Base-by-base conservation (phyloP, 2,888 invertebrate genomes). In the Alcis repandata region DNA sequence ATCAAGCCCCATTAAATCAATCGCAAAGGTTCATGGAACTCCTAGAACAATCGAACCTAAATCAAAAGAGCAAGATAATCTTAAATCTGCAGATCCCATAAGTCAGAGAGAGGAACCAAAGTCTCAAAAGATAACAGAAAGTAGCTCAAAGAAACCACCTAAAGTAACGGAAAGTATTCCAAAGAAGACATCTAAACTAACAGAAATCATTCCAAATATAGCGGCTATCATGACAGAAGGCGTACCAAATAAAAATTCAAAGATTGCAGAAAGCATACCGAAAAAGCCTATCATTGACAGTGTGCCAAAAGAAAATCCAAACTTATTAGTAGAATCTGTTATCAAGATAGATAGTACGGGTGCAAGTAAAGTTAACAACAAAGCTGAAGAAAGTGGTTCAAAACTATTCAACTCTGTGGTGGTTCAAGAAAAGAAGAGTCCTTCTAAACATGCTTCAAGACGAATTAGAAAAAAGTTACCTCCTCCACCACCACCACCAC, bases 401-500 rank as follows among this genome's bases (percentile, higher is more conserved):
- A 73, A 64, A 52, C 53, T 63, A 3, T 33, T 40, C 13, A 57
- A 49, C 1, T 63, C 64, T 17, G 20, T 59, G 13, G 68, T 67
- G 32, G 70, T 78, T 32, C 49, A 81, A 72, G 86, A 86, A 64
- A 84, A 79, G 70, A 85, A 80, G 71, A 88, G 82, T 74, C 86
- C 87, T 11, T 76, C 86, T 33, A 89, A 76, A 71, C 84, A 89
- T 59, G 87, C 82, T 45, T 88, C 90, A 17, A 82, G 91, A 62
- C 79, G 84, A 17, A 83, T 92, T 19, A 84, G 91, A 64, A 92
- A 92, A 75, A 92, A 88, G 69, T 74, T 93, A 53, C 92, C 92
- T 7, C 91, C 92, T 17, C 93, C 93, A 1, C 91, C 92, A 10
- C 93, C 93, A 13, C 93, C 93, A 13, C 88, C 87, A 3, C 63